phyloP scores from a whole-genome alignment of 2,797 vertebrate genomes.

The Acipenser oxyrinchus region DNA sequence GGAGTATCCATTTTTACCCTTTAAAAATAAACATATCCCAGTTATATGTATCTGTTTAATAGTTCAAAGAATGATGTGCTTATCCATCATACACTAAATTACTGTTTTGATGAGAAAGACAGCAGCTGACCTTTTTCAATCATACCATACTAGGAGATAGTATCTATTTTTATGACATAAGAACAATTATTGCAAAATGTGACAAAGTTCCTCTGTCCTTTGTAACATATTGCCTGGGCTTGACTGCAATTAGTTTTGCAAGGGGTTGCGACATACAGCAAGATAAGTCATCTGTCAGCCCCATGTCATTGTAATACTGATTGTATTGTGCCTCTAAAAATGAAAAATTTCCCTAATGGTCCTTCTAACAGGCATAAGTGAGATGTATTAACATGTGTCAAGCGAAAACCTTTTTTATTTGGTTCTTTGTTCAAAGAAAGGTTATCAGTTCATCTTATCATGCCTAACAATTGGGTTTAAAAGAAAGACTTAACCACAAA shows the following conservation, averaged over 20 bases:
- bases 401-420: not conserved
- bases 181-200: not conserved
- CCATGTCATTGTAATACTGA: not conserved
- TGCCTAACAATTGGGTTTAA: too few relatives aligned
- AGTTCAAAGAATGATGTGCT: too few relatives aligned
- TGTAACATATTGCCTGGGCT: not conserved
- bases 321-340: not conserved
- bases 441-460: too few relatives aligned
- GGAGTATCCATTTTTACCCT: too few relatives aligned
- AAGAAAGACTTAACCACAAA: too few relatives aligned
- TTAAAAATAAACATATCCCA: too few relatives aligned
- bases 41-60: too few relatives aligned
- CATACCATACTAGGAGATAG: too few relatives aligned
- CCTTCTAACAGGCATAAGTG: not conserved
- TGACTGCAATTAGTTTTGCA: conserved; percentile 5
- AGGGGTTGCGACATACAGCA: not conserved
- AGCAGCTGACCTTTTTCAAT: too few relatives aligned
- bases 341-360: not conserved
- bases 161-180: not conserved
- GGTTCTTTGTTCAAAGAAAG: too few relatives aligned
- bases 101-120: too few relatives aligned
- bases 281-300: conserved; percentile 3
- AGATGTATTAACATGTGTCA: not conserved
- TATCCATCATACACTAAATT: too few relatives aligned
- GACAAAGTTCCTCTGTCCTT: not conserved